These are phyloP conservation scores for Drosophila rhopaloa DNA, from an alignment of 1,140 invertebrate genomes.

Conservation along the genomic window DNA sequence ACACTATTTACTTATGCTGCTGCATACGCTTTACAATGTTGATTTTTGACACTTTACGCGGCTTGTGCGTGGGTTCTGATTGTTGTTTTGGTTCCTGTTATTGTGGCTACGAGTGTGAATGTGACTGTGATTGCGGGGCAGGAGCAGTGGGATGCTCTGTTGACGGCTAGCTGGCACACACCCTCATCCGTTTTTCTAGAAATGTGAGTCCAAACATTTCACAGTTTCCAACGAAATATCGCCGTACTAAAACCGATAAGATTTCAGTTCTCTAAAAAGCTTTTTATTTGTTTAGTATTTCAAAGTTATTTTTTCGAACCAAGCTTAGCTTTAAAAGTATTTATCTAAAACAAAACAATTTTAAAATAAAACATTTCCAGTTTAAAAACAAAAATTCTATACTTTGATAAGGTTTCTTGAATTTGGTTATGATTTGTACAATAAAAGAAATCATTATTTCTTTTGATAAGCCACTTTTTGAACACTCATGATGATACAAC, in stretches of 20 bases:
- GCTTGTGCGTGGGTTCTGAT: constrained; percentile 52
- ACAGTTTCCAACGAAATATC: background rate
- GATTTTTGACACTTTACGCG: constrained; percentile 68
- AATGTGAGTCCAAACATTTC: background rate
- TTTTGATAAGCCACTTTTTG: background rate
- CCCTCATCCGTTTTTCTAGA: constrained; percentile 25
- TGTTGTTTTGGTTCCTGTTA: constrained; percentile 42
- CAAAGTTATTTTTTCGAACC: background rate
- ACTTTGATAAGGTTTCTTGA: background rate
- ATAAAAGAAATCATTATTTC: background rate
- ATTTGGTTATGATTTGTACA: too few species aligned
- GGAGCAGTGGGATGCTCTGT: constrained; percentile 21
- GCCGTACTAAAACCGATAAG: background rate
- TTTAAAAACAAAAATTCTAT: too few species aligned
- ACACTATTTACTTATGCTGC: constrained; percentile 66
- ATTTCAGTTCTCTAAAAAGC: background rate
- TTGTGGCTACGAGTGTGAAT: constrained; percentile 17
- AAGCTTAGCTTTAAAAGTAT: too few species aligned
- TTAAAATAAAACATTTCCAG: too few species aligned
- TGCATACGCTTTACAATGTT: constrained; percentile 61
- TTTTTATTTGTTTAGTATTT: background rate
- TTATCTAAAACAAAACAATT: too few species aligned
- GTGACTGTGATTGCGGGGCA: constrained; percentile 14
- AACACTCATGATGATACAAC: constrained; percentile 10
- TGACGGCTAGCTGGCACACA: constrained; percentile 30